phyloP scores from a whole-genome alignment of 2,888 invertebrate genomes.

The Meghimatium bilineatum region DNA sequence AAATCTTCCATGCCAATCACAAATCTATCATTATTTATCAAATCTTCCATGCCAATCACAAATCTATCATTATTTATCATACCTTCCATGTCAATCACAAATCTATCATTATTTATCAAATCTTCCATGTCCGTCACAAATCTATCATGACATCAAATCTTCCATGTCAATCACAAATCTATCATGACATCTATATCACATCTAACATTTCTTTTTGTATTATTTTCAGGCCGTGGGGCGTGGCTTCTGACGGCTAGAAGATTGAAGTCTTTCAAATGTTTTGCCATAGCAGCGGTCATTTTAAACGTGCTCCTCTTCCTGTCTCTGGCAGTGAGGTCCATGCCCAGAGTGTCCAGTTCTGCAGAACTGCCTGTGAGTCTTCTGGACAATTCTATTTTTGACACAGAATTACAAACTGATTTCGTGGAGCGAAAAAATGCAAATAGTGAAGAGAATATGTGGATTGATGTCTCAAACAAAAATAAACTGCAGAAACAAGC shows the following conservation, averaged over 20 bases:
- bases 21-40: too few relatives aligned
- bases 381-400: background rate
- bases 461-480: background rate
- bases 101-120: too few relatives aligned
- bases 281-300: slow-evolving; percentile 5
- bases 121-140: too few relatives aligned
- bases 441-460: too few relatives aligned
- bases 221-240: slow-evolving; percentile 18
- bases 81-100: too few relatives aligned
- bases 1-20: too few relatives aligned
- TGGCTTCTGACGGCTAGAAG: slow-evolving; percentile 1
- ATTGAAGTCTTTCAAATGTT: slow-evolving; percentile 23
- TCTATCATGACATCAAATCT: too few relatives aligned
- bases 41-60: too few relatives aligned
- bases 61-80: too few relatives aligned
- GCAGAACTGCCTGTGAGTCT: background rate
- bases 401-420: background rate
- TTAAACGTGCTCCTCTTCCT: slow-evolving; percentile 17
- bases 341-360: background rate
- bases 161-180: too few relatives aligned
- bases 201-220: background rate
- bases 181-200: too few relatives aligned
- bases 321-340: slow-evolving; percentile 3
- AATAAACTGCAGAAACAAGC: background rate
- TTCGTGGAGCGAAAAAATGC: too few relatives aligned